These are phyloP conservation scores for Polypterus bichir DNA, from an alignment of 2,113 vertebrate genomes.

Conservation along the genomic window DNA sequence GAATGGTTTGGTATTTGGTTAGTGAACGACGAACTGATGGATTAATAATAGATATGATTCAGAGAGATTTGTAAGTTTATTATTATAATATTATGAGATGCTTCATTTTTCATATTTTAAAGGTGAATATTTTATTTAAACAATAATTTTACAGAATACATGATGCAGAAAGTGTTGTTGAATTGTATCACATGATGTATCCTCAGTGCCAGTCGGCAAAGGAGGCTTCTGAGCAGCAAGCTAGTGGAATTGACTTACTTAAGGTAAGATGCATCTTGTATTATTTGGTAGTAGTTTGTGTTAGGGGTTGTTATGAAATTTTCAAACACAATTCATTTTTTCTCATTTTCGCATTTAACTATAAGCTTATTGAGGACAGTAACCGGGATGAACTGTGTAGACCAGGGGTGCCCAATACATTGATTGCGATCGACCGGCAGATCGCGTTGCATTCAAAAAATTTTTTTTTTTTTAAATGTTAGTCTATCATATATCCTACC, in stretches of 20 bases:
- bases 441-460: too few species aligned
- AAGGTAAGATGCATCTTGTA: conserved; percentile 50
- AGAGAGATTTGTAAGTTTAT: conserved; percentile 73
- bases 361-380: too few species aligned
- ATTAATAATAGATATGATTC: conserved; percentile 78
- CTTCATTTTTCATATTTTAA: too few species aligned
- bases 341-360: background rate
- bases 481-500: too few species aligned
- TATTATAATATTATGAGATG: too few species aligned
- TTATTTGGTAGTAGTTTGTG: background rate
- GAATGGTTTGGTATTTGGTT: conserved; percentile 78
- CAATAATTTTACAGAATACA: conserved; percentile 46
- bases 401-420: too few species aligned
- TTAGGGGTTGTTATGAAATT: background rate
- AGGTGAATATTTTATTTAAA: background rate
- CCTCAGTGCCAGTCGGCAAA: conserved; percentile 70
- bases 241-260: conserved; percentile 60
- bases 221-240: conserved; percentile 50
- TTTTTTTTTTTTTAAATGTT: too few species aligned
- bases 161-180: conserved; percentile 64
- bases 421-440: too few species aligned
- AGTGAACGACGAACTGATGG: conserved; percentile 65
- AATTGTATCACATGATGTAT: conserved; percentile 72
- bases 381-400: too few species aligned
- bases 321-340: background rate